Percentiles rank a stretch among this genome's conserved stretches.
Evolutionary conservation across 2,888 invertebrate species (phyloP).

Genomic region (Chouioia cunea): DNA sequence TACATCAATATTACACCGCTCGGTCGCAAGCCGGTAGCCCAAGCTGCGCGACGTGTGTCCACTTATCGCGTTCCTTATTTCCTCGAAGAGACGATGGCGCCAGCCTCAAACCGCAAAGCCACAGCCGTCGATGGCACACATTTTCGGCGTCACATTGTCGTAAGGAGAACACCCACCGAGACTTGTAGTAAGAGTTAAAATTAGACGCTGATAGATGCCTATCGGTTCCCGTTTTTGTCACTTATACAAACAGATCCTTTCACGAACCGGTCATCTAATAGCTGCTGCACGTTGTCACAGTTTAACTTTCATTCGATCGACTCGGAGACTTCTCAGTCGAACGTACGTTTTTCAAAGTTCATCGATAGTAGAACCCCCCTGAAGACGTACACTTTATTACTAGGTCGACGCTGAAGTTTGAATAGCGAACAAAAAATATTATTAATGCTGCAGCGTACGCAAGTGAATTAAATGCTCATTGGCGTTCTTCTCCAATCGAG

Average conservation of each 20-base stretch:
- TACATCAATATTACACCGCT: constrained; percentile 23
- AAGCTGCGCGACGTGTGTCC: neutral
- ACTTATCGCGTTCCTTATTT: neutral
- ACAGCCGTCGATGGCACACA: constrained; percentile 18
- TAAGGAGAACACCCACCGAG: constrained; percentile 23
- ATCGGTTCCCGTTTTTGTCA: too few species aligned
- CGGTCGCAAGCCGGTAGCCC: constrained; percentile 14
- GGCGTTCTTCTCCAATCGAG: constrained; percentile 15
- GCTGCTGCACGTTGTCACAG: too few species aligned
- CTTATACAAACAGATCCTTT: too few species aligned
- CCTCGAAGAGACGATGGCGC: constrained; percentile 29
- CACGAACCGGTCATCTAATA: too few species aligned
- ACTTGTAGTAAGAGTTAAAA: constrained; percentile 23
- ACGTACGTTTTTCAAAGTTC: too few species aligned
- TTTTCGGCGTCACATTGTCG: constrained; percentile 6
- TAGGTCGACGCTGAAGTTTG: too few species aligned
- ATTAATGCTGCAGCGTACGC: too few species aligned
- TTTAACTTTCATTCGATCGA: too few species aligned
- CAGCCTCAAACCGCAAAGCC: constrained; percentile 38
- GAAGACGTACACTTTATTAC: too few species aligned
- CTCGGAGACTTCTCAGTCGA: too few species aligned
- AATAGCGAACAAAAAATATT: too few species aligned
- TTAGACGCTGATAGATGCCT: constrained; percentile 6
- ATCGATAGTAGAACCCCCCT: too few species aligned
- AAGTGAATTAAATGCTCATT: constrained; percentile 2